These are phyloP conservation scores for Dasyurus viverrinus DNA, from an alignment of 2,113 vertebrate species.

Conservation along the genomic window DNA sequence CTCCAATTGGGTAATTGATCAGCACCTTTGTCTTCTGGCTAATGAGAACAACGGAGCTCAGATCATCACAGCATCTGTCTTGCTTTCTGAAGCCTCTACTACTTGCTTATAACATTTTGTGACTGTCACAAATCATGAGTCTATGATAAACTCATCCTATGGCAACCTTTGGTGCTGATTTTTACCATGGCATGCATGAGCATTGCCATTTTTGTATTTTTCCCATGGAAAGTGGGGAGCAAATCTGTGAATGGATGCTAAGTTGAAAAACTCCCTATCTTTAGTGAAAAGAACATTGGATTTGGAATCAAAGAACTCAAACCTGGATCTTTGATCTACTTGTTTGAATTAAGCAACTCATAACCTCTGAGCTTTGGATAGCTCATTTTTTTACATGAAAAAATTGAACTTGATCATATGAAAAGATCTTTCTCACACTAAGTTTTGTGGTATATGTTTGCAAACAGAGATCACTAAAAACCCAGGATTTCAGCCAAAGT, in stretches of 20 bases:
- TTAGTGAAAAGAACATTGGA: not conserved
- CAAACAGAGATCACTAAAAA: not conserved
- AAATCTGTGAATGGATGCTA: conserved; percentile 65
- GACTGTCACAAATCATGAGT: too few species aligned
- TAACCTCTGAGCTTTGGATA: not conserved
- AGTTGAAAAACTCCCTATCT: conserved; percentile 41
- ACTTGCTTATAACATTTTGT: conserved; percentile 60
- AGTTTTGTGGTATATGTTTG: not conserved
- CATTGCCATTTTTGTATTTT: conserved; percentile 64
- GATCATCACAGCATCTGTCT: conserved; percentile 49
- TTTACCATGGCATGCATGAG: conserved; percentile 72
- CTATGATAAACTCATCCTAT: conserved; percentile 69
- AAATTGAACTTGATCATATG: not conserved
- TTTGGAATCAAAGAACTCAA: not conserved
- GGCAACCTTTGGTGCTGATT: conserved; percentile 70
- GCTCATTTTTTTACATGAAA: not conserved
- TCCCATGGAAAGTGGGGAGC: conserved; percentile 15
- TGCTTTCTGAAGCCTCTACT: conserved; percentile 50
- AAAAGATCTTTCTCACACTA: not conserved
- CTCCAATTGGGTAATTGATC: not conserved
- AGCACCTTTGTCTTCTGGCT: not conserved
- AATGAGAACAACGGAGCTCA: conserved; percentile 32
- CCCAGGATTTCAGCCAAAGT: not conserved
- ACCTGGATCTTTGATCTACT: not conserved
- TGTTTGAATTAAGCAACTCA: not conserved